Conservation (phyloP, 2,113 vertebrate genomes). For the Megaptera novaeangliae region DNA sequence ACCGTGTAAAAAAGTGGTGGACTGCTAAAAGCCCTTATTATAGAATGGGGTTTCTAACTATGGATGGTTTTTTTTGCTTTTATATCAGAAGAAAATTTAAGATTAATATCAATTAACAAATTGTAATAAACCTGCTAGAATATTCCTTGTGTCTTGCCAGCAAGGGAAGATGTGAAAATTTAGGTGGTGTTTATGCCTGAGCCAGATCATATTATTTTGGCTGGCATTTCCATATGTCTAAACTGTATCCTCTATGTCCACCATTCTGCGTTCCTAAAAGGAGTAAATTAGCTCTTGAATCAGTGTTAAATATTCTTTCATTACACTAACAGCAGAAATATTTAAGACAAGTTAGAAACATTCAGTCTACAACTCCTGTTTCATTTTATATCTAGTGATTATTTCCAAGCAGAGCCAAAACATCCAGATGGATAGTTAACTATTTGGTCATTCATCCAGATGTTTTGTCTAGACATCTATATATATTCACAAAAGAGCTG, state of each 20-base stretch:
- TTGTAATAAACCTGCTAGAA: not conserved
- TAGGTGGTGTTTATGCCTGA: not conserved
- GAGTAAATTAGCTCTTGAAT: not conserved
- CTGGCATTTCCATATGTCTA: not conserved
- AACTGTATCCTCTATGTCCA: not conserved
- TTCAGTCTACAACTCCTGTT: not conserved
- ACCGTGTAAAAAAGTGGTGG: not conserved
- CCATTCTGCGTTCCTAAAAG: not conserved
- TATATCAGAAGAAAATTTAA: not conserved
- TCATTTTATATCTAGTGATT: not conserved
- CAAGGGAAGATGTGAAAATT: not conserved
- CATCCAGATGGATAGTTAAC: not conserved
- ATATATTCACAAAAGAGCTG: conserved; percentile 27
- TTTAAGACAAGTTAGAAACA: not conserved
- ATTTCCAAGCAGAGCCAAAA: conserved; percentile 15
- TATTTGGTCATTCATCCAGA: not conserved
- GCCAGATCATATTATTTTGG: not conserved
- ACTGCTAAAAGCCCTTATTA: not conserved
- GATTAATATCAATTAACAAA: conserved; percentile 10
- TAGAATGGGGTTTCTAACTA: not conserved
- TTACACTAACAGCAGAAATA: not conserved
- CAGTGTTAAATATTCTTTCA: not conserved
- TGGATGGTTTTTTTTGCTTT: not conserved
- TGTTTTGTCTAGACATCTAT: conserved; percentile 37
- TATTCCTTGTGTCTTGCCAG: not conserved